These are phyloP conservation scores for Pterocles orientalis DNA, from an alignment of 2,113 vertebrate species.

Conservation along the genomic window DNA sequence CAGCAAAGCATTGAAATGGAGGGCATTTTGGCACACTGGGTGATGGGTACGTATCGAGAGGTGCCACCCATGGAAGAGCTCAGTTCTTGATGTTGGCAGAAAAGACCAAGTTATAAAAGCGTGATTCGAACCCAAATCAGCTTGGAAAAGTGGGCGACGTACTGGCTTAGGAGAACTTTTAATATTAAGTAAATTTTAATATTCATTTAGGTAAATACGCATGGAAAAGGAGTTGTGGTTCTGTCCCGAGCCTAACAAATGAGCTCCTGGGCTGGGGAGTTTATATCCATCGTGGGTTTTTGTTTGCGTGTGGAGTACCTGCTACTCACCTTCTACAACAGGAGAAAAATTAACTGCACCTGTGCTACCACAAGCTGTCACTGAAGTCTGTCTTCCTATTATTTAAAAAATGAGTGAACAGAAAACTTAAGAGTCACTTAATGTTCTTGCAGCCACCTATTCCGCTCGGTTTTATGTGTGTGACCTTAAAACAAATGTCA, in stretches of 20 bases:
- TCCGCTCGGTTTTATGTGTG: not conserved
- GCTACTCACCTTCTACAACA: not conserved
- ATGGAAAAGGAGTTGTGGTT: not conserved
- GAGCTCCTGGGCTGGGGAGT: not conserved
- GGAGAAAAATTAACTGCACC: not conserved
- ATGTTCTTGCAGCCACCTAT: not conserved
- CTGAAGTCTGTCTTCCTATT: not conserved
- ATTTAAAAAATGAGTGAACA: not conserved
- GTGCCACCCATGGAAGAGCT: not conserved
- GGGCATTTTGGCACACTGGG: not conserved
- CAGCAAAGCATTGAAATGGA: not conserved
- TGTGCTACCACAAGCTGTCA: not conserved
- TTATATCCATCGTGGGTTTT: not conserved
- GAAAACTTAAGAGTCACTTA: not conserved
- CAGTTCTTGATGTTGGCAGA: not conserved
- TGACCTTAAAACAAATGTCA: not conserved
- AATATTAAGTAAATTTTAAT: not conserved
- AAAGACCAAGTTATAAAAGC: not conserved
- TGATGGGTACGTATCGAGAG: accelerated
- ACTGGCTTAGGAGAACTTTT: not conserved
- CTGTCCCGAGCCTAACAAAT: not conserved
- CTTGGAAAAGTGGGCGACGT: not conserved
- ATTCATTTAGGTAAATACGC: not conserved
- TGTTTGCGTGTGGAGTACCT: not conserved
- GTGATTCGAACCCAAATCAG: not conserved